Percentiles rank a stretch among this genome's conserved stretches.
Evolutionary conservation across 92 coral and sea anemone genomes (phyloP).

Genomic region (Siderastrea radians): DNA sequence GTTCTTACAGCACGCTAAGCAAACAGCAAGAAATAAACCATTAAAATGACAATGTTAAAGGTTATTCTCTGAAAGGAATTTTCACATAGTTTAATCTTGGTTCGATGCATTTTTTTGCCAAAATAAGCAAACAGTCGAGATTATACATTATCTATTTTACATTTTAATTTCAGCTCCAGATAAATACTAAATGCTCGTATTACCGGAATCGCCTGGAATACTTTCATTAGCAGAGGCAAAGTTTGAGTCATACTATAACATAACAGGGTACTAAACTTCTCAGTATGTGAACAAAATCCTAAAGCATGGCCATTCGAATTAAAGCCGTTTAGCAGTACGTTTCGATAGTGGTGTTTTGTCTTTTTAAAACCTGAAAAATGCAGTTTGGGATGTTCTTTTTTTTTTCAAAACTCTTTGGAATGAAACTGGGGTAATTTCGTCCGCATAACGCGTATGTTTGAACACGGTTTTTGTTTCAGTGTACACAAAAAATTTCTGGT

Average conservation of each 20-base stretch:
- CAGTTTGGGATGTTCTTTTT: too few species aligned
- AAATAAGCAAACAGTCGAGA: not conserved
- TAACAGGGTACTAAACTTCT: too few species aligned
- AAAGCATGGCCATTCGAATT: too few species aligned
- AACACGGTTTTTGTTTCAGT: not conserved
- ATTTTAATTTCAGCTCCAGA: not conserved
- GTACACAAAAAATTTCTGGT: not conserved
- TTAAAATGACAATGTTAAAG: not conserved
- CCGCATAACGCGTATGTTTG: not conserved
- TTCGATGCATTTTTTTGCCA: not conserved
- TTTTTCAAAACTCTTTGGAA: not conserved
- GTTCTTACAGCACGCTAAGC: not conserved
- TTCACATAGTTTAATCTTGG: not conserved
- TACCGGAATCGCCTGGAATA: not conserved
- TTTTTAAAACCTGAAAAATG: too few species aligned
- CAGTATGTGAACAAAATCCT: too few species aligned
- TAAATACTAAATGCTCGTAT: not conserved
- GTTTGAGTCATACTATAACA: too few species aligned
- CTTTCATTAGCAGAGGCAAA: not conserved
- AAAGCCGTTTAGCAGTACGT: not conserved
- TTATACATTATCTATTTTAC: not conserved
- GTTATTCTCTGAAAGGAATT: not conserved
- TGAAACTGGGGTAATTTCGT: not conserved
- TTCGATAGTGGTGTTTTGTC: not conserved
- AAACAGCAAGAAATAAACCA: not conserved